Base-by-base conservation (phyloP, 2,888 invertebrate genomes). In the Malachius bipustulatus region DNA sequence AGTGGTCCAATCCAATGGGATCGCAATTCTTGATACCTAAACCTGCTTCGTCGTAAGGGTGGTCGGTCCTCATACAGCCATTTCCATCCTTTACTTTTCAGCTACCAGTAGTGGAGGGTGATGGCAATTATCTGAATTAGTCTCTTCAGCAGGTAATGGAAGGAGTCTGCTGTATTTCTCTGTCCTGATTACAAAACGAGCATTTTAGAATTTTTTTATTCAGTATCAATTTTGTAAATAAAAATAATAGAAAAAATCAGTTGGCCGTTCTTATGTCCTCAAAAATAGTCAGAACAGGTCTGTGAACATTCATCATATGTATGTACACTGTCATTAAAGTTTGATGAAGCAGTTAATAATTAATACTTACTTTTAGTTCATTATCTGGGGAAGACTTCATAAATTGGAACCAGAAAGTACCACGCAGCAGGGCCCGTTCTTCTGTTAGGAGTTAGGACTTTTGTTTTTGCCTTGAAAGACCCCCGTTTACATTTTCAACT, bases 101-200 rank as follows among this genome's bases (percentile, higher is more conserved):
- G 98, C 97, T 39, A 90, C 89, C 35, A 98, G 97, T 2, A 98
- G 98, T 15, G 97, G 98, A 40, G 98, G 98, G 99, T 97, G 63
- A 99, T 94, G 68, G 94, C 91, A 68, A 99, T 99, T 98, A 99
- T 99, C 76, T 98, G 96, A 70, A 99, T 99, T 98, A 50, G n/a
- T n/a, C 82, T 79, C 59, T 89, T 88, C 56, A 99, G 66, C 87
- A 48, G 98, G 74, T 66, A 96, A 97, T 51, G 81, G 79, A 44
- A 94, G 67, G 37, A 99, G 74, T 32, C 73, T 73, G 32, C 87
- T 81, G 41, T 87, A 85, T 60, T 96, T 93, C 36, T 93, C 94
- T 65, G 8, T 26, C 15, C 31, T 12, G 31, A 6, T 4, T n/a
- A 3, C 32, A 24, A 36, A 36, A 36, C 11, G 11, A 28, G 10